These are phyloP conservation scores for Ceyx erithaca DNA, from an alignment of 2,797 vertebrate genomes.

Conservation along the genomic window DNA sequence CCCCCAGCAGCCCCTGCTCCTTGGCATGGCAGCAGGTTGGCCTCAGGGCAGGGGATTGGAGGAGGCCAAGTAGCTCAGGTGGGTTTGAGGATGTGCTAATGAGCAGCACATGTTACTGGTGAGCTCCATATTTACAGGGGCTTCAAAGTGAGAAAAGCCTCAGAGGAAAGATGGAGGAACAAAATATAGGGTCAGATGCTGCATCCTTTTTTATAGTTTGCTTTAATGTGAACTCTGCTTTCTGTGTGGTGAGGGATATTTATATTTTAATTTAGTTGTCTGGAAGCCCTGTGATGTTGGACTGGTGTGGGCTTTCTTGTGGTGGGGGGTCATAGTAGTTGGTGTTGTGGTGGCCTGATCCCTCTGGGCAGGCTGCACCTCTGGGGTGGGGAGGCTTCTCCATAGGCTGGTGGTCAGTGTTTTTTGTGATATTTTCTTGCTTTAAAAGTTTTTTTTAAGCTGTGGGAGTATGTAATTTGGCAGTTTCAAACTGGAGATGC, in stretches of 20 bases:
- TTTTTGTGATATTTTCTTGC: background rate
- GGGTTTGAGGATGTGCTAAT: background rate
- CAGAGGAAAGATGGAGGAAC: background rate
- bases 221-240: fast-evolving
- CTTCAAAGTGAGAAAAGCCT: background rate
- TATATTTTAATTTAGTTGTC: background rate
- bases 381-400: background rate
- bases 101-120: background rate
- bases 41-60: background rate
- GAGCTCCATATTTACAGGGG: background rate
- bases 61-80: background rate
- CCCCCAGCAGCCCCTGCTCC: too few relatives aligned
- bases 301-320: too few relatives aligned
- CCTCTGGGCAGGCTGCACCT: background rate
- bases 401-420: fast-evolving
- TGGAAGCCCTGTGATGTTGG: background rate
- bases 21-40: background rate
- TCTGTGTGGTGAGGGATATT: background rate
- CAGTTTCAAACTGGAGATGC: fast-evolving
- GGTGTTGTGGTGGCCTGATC: background rate
- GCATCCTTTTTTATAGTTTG: fast-evolving
- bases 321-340: background rate
- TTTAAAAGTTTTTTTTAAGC: background rate
- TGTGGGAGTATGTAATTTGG: fast-evolving
- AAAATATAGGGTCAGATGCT: fast-evolving